These are phyloP conservation scores for Ginglymostoma cirratum DNA, from an alignment of 2,113 vertebrate species.

Conservation along the genomic window DNA sequence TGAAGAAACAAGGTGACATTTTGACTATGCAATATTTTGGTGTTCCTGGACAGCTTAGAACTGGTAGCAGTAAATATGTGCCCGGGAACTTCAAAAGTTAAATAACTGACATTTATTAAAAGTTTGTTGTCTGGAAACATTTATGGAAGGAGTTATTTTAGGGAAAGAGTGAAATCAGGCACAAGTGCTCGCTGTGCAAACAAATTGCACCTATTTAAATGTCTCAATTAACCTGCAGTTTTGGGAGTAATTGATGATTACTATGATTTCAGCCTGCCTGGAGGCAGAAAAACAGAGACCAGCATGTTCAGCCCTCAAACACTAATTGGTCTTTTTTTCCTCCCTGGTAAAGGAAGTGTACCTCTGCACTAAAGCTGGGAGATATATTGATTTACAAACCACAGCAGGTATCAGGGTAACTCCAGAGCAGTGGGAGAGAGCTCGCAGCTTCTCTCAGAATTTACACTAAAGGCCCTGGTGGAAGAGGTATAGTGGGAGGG, in stretches of 20 bases:
- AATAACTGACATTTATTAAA: not conserved
- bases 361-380: not conserved
- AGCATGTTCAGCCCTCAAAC: not conserved
- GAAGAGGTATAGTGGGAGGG: not conserved
- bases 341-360: not conserved
- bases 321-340: not conserved
- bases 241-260: too few species aligned
- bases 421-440: not conserved
- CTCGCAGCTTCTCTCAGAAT: not conserved
- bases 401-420: not conserved
- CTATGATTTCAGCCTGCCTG: too few species aligned
- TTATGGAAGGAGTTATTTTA: not conserved
- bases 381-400: not conserved
- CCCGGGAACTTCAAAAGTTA: not conserved
- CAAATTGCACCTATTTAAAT: too few species aligned
- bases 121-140: not conserved
- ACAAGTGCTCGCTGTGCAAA: too few species aligned
- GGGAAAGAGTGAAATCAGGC: not conserved
- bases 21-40: not conserved
- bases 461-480: not conserved
- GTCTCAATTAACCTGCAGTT: too few species aligned
- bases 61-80: not conserved
- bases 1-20: not conserved
- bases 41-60: not conserved
- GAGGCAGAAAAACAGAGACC: too few species aligned